Base-by-base conservation (phyloP, 2,797 vertebrate genomes). In the Ceyx erithaca region DNA sequence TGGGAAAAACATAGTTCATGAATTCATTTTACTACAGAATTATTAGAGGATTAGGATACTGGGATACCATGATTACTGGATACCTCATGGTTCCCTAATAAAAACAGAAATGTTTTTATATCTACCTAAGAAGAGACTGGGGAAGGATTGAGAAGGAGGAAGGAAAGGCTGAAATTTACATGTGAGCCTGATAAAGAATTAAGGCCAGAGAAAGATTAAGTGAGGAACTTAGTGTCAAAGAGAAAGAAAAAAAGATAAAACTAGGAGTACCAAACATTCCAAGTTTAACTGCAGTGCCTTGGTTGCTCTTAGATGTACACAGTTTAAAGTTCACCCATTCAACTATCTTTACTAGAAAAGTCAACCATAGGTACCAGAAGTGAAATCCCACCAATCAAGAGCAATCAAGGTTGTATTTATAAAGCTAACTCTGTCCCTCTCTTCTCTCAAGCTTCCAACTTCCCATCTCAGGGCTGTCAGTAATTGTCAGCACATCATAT, bases 391-490 rank as follows among this genome's bases (percentile, higher is more conserved):
- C 33, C 63, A 52, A 85, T 76, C 83, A 58, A 64, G 49, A 87
- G 31, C 26, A 85, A 87, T 80, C 33, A 55, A 83, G 72, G 55
- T 61, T 63, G 68, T 46, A 66, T 71, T 95, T 87, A 87, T 61
- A 79, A 90, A 81, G 61, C 49, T 54, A 89, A 58, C 23, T 84
- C 70, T 89, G 52, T 46, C 64, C 78, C 71, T 67, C 64, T 87
- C 69, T 72, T 91, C 45, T 28, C n/a, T 21, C 51, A 55, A 71
- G 69, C 71, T 87, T 93, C 93, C 75, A 90, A 12, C 37, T 90
- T 89, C 76, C 77, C 63, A 61, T 82, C 71, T 94, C 84, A 87
- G 45, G 80, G 52, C 46, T 94, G 87, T 88, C 94, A 94, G 83
- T 41, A 89, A 75, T 43, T 85, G 92, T 96, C 91, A 94, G 83